Evolutionary conservation across 2,888 invertebrate species (phyloP).

Genomic region (Pachymerium ferrugineum): DNA sequence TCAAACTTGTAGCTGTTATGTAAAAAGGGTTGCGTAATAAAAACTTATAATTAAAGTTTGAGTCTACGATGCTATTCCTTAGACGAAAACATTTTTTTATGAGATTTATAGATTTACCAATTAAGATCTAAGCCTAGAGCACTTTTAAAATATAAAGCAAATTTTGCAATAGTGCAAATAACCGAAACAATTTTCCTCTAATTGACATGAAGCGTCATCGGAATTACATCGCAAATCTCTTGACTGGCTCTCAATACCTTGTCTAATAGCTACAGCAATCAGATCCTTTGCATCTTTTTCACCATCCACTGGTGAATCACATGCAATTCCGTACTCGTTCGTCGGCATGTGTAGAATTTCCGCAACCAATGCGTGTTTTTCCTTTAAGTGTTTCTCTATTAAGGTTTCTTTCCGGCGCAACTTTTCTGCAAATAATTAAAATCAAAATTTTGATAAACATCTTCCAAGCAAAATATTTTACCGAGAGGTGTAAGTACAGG

Average conservation of each 20-base stretch:
- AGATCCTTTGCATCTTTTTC: constrained; percentile 63
- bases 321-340: constrained; percentile 62
- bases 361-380: constrained; percentile 68
- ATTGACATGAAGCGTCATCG: too few relatives aligned
- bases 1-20: constrained; percentile 53
- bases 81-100: too few relatives aligned
- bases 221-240: too few relatives aligned
- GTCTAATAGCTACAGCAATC: constrained; percentile 63
- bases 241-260: too few relatives aligned
- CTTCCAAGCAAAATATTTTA: constrained; percentile 44
- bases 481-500: constrained; percentile 71
- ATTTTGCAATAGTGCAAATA: too few relatives aligned
- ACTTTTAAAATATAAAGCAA: too few relatives aligned
- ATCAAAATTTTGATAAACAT: neutral
- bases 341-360: constrained; percentile 69
- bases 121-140: too few relatives aligned
- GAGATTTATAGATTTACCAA: too few relatives aligned
- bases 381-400: constrained; percentile 62
- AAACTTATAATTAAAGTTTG: neutral
- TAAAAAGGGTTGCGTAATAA: neutral
- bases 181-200: too few relatives aligned
- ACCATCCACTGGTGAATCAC: constrained; percentile 58
- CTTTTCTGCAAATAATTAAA: constrained; percentile 55
- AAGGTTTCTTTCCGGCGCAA: constrained; percentile 66
- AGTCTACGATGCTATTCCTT: too few relatives aligned